Conservation (phyloP, 2,888 invertebrate species). For the Noctuana brunneofusca region DNA sequence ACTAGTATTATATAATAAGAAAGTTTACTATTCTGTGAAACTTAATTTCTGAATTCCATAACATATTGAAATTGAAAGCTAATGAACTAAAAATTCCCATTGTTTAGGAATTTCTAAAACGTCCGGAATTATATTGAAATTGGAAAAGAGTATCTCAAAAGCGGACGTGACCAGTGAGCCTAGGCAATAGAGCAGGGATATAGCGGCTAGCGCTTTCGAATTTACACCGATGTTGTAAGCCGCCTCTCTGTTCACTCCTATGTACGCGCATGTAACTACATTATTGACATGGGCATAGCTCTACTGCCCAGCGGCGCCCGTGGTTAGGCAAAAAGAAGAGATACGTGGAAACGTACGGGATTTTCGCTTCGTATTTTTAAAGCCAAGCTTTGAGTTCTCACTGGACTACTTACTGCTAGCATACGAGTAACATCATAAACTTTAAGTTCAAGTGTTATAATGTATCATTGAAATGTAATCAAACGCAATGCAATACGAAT, state of each 20-base stretch:
- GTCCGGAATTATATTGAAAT: conserved; percentile 32
- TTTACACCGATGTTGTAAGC: conserved; percentile 52
- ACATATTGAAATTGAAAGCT: conserved; percentile 26
- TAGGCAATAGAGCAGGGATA: conserved; percentile 28
- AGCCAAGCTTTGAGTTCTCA: conserved; percentile 4
- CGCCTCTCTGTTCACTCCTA: conserved; percentile 45
- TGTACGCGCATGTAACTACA: conserved; percentile 45
- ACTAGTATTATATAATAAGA: too few species aligned
- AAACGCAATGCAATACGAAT: conserved; percentile 22
- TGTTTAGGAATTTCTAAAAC: conserved; percentile 22
- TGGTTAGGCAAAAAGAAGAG: conserved; percentile 39
- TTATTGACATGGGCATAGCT: conserved; percentile 50
- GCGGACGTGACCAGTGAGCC: conserved; percentile 34
- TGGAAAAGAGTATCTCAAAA: conserved; percentile 33
- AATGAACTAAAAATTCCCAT: conserved; percentile 27
- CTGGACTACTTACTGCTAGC: not conserved
- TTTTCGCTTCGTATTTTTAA: conserved; percentile 25
- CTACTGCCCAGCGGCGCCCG: conserved; percentile 46
- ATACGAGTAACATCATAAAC: not conserved
- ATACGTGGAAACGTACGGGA: not conserved
- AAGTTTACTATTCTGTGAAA: not conserved
- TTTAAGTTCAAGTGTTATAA: conserved; percentile 1
- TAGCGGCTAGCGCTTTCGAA: conserved; percentile 42
- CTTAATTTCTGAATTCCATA: conserved; percentile 10
- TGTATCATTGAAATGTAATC: conserved; percentile 9